A percentile compares a stretch with the other conserved stretches of the same genome.
Evolutionary conservation across 2,113 vertebrate genomes (phyloP).

Genomic region (Campylorhamphus procurvoides): DNA sequence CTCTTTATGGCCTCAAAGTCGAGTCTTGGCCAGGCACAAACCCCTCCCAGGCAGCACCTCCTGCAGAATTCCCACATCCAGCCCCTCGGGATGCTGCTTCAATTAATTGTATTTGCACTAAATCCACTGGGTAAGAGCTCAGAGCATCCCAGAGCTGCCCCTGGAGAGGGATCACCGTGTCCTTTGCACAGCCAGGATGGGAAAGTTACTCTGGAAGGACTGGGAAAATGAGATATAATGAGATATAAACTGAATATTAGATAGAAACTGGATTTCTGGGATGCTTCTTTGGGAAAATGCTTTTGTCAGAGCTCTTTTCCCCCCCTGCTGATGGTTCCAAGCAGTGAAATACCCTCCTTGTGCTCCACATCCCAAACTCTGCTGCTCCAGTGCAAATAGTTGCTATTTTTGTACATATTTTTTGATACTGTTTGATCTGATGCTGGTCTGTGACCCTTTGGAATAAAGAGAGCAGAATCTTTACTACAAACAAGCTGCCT

Average conservation of each 20-base stretch:
- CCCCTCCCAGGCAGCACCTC: background rate
- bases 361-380: background rate
- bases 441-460: background rate
- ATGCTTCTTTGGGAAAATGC: background rate
- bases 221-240: background rate
- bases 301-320: background rate
- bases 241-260: background rate
- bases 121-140: accelerated
- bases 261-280: background rate
- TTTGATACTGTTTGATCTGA: background rate
- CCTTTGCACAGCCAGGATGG: accelerated
- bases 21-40: background rate
- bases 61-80: accelerated
- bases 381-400: background rate
- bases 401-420: background rate
- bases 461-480: background rate
- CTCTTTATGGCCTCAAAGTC: background rate
- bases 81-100: background rate
- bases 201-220: background rate
- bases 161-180: accelerated
- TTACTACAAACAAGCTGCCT: background rate
- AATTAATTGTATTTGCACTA: accelerated
- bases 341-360: background rate
- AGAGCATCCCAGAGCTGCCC: background rate
- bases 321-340: too few species aligned